Conservation (phyloP, 2,797 vertebrate genomes). For the Rhinogobio ventralis region DNA sequence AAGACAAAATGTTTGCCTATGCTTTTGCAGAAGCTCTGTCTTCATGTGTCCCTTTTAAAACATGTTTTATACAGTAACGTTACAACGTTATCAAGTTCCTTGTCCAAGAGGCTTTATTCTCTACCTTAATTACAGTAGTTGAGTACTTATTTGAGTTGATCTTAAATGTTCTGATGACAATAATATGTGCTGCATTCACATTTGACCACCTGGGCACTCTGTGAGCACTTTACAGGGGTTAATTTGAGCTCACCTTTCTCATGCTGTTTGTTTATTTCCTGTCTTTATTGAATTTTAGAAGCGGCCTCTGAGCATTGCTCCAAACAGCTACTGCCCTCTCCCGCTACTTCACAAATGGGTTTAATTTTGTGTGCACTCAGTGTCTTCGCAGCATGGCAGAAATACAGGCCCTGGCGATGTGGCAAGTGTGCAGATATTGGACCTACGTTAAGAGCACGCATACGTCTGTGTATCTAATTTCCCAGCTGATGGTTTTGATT, state of each 20-base stretch:
- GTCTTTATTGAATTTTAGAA: conserved; percentile 57
- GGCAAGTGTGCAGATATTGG: conserved; percentile 46
- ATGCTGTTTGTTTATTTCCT: conserved; percentile 57
- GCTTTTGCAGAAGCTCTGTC: not conserved
- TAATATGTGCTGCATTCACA: not conserved
- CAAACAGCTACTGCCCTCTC: conserved; percentile 44
- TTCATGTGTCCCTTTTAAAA: not conserved
- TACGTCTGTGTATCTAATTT: conserved; percentile 49
- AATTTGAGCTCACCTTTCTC: conserved; percentile 48
- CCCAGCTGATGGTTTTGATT: conserved; percentile 39
- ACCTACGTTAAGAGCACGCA: conserved; percentile 16
- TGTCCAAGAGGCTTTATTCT: not conserved
- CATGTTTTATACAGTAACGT: not conserved
- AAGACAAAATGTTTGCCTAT: not conserved
- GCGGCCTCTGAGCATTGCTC: conserved; percentile 12
- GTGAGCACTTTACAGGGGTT: conserved; percentile 42
- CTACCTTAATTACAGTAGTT: not conserved
- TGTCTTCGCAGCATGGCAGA: not conserved
- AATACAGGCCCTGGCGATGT: conserved; percentile 23
- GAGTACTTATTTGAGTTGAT: not conserved
- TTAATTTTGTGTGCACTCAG: conserved; percentile 57
- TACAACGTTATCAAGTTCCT: not conserved
- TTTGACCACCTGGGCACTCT: conserved; percentile 11
- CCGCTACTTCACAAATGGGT: conserved; percentile 62
- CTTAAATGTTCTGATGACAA: not conserved